Conservation (phyloP, 35 echinoderm and acorn worm species). For the Lytechinus pictus region DNA sequence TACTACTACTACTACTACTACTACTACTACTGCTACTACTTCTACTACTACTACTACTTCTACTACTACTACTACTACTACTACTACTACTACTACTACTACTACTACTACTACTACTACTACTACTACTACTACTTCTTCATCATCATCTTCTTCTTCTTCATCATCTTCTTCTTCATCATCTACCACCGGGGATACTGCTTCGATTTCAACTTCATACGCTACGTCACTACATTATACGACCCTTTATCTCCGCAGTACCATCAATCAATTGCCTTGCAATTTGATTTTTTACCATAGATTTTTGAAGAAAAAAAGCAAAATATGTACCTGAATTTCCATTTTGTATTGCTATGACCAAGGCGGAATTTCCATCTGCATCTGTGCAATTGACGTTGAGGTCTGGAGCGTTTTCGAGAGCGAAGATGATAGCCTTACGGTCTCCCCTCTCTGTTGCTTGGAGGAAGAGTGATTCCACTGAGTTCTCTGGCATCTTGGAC, state of each 20-base stretch:
- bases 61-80: too few species aligned
- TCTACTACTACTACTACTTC: background rate
- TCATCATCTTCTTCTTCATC: too few species aligned
- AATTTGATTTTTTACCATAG: background rate
- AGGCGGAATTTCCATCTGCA: slow-evolving; percentile 73
- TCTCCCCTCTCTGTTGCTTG: slow-evolving; percentile 88
- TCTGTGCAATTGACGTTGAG: slow-evolving; percentile 90
- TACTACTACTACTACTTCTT: background rate
- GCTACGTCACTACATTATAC: too few species aligned
- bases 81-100: background rate
- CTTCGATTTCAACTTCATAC: too few species aligned
- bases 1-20: slow-evolving; percentile 26
- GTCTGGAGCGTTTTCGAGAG: slow-evolving; percentile 88
- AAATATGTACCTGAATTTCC: slow-evolving; percentile 82
- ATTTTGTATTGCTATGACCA: slow-evolving; percentile 94
- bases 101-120: background rate
- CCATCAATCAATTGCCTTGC: too few species aligned
- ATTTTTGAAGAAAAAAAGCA: background rate
- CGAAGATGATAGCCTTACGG: slow-evolving; percentile 93
- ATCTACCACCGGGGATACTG: too few species aligned
- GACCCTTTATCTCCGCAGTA: too few species aligned
- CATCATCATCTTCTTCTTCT: too few species aligned
- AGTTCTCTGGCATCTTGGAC: slow-evolving; percentile 42
- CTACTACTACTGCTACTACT: slow-evolving; percentile 34
- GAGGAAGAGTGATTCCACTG: slow-evolving; percentile 86